Evolutionary conservation across 2,797 vertebrate species (phyloP).

Genomic region (Enteromius paludinosus): DNA sequence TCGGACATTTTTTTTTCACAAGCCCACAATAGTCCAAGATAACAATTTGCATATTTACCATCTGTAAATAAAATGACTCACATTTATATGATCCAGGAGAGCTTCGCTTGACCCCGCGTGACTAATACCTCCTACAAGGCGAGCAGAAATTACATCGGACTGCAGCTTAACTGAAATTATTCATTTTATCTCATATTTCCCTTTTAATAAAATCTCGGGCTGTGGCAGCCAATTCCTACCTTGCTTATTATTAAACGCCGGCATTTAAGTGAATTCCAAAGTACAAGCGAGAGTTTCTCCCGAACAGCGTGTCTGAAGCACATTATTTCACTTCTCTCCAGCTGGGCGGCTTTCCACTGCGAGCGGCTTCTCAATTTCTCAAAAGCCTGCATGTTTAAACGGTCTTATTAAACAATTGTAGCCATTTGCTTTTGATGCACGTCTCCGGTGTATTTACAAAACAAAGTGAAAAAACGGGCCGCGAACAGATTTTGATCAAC

Average conservation of each 20-base stretch:
- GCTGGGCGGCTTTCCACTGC: constrained; percentile 54
- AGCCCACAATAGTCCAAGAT: neutral
- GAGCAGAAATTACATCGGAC: constrained; percentile 27
- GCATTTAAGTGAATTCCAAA: constrained; percentile 42
- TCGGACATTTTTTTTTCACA: neutral
- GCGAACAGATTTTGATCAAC: constrained; percentile 62
- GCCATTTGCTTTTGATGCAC: constrained; percentile 61
- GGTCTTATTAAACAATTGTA: constrained; percentile 59
- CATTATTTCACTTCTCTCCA: constrained; percentile 50
- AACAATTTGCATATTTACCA: neutral
- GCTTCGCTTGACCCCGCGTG: constrained; percentile 5
- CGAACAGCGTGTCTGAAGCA: constrained; percentile 35
- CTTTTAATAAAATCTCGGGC: constrained; percentile 24
- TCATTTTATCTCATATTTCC: constrained; percentile 37
- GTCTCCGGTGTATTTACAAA: constrained; percentile 57
- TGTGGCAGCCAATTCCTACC: constrained; percentile 12
- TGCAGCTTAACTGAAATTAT: constrained; percentile 36
- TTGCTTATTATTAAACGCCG: constrained; percentile 31
- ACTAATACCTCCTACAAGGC: constrained; percentile 13
- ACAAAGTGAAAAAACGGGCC: constrained; percentile 56
- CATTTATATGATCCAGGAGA: neutral
- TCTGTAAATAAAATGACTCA: constrained; percentile 7
- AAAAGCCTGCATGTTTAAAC: constrained; percentile 60
- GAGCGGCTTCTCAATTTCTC: constrained; percentile 60
- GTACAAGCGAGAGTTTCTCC: constrained; percentile 14